These are phyloP conservation scores for Ctenicera cuprea DNA, from an alignment of 2,888 invertebrate species.

Conservation along the genomic window DNA sequence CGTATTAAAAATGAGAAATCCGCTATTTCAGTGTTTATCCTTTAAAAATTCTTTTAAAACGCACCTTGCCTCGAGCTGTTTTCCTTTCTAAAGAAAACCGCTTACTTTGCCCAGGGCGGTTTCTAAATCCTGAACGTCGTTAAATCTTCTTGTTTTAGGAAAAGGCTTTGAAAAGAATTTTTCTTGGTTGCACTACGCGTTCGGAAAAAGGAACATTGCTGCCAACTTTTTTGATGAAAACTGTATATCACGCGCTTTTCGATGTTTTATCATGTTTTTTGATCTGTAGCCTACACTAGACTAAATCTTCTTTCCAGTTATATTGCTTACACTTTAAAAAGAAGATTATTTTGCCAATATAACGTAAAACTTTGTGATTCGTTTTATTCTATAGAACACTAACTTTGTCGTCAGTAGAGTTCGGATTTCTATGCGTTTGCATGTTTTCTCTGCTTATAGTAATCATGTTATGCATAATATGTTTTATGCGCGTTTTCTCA, in stretches of 20 bases:
- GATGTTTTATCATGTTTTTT: background rate
- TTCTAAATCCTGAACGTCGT: conserved; percentile 1
- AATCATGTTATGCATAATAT: no score
- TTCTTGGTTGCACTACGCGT: background rate
- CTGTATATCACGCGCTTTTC: conserved; percentile 10
- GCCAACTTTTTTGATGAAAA: conserved; percentile 1
- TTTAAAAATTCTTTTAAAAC: background rate
- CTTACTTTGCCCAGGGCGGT: background rate
- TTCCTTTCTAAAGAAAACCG: background rate
- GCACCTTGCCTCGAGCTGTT: background rate
- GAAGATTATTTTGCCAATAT: no score
- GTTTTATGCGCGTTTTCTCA: no score
- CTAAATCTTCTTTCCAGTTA: background rate
- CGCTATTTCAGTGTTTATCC: no score
- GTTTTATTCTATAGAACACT: no score
- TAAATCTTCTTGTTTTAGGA: background rate
- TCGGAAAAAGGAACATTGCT: background rate
- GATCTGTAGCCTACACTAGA: no score
- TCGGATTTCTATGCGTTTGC: no score
- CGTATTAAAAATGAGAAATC: no score
- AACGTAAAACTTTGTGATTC: no score
- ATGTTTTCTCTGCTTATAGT: no score
- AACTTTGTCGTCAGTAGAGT: no score
- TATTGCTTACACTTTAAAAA: background rate
- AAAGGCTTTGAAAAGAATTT: conserved; percentile 4